Evolutionary conservation across 1,140 invertebrate genomes (phyloP).

Genomic region (Paralvinella palmiformis): DNA sequence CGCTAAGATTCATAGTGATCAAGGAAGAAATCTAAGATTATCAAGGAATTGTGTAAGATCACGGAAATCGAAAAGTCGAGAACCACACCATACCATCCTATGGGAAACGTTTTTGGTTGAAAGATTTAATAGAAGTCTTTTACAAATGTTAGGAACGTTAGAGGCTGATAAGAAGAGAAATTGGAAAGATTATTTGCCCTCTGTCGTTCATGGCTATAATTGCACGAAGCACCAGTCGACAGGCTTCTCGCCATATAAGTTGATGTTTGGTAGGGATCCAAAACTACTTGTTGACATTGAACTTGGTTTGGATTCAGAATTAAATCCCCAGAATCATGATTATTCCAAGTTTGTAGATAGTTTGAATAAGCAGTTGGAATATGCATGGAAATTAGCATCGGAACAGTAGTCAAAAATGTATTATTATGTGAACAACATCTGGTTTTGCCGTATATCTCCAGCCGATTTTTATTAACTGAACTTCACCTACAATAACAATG

Average conservation of each 20-base stretch:
- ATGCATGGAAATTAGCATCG: too few relatives aligned
- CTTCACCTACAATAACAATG: too few relatives aligned
- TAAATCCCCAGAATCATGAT: too few relatives aligned
- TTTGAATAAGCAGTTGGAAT: too few relatives aligned
- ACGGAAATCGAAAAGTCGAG: conserved; percentile 23
- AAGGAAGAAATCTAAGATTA: conserved; percentile 31
- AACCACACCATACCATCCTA: conserved; percentile 27
- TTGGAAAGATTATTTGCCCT: conserved; percentile 12
- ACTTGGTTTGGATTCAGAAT: conserved; percentile 13
- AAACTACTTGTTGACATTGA: conserved; percentile 21
- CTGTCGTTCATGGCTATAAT: conserved; percentile 21
- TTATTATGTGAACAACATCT: too few relatives aligned
- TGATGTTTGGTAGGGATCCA: conserved; percentile 32
- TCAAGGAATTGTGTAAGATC: conserved; percentile 23
- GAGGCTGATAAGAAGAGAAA: conserved; percentile 8
- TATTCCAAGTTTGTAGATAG: too few relatives aligned
- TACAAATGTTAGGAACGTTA: conserved; percentile 23
- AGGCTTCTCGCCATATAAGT: conserved; percentile 25
- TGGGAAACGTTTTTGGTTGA: conserved; percentile 27
- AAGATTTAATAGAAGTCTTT: too few relatives aligned
- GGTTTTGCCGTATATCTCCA: too few relatives aligned
- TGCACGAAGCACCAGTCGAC: conserved; percentile 24
- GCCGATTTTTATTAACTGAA: too few relatives aligned
- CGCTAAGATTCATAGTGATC: conserved; percentile 39
- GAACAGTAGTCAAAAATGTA: too few relatives aligned